Evolutionary conservation across 2,113 vertebrate species (phyloP), one percentile per base, ranked within the genome.

Genomic region (Tenrec ecaudatus): DNA sequence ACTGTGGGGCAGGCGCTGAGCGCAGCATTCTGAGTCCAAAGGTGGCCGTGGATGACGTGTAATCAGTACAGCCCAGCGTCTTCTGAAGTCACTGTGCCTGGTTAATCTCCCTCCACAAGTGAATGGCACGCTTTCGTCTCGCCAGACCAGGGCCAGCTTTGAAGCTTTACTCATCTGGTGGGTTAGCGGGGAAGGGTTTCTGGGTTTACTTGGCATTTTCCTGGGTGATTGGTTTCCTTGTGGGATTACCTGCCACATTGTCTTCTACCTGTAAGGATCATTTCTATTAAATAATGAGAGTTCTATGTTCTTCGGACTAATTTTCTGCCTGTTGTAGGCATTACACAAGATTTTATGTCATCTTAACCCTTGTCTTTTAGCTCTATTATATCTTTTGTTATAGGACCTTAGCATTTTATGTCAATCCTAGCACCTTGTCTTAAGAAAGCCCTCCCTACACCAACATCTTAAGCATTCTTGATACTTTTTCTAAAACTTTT

Each of bases 391-490:
- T 71, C 81, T 84, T 75, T 82, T 83, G 47, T 33, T 88, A 88
- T 7, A 68, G 43, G 60, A 25, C 29, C 84, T 88, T 92, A 27
- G 43, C 47, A 38, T 89, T 92, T 58, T 90, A 14, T 84, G 53
- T 82, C 78, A 85, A 36, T 90, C 85, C 69, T 85, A 94, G 20
- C 81, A 77, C 40, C 33, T 92, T 77, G 40, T 36, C 76, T 85
- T 81, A 43, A 82, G 20, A 95, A 90, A 31, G 47, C 19, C 29
- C 14, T 73, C 25, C 43, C 22, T 66, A n/a, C 69, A 38, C 64
- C 33, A 73, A 57, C 5, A 90, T 77, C 25, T 75, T 57, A 43
- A 10, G 14, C 17, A 80, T 82, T 86, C 80, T 91, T 66, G 80
- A 16, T 31, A 6, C 40, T 73, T 82, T 81, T 81, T 53, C 62